Base-by-base conservation (phyloP, 2,113 vertebrate genomes). In the Origma solitaria region DNA sequence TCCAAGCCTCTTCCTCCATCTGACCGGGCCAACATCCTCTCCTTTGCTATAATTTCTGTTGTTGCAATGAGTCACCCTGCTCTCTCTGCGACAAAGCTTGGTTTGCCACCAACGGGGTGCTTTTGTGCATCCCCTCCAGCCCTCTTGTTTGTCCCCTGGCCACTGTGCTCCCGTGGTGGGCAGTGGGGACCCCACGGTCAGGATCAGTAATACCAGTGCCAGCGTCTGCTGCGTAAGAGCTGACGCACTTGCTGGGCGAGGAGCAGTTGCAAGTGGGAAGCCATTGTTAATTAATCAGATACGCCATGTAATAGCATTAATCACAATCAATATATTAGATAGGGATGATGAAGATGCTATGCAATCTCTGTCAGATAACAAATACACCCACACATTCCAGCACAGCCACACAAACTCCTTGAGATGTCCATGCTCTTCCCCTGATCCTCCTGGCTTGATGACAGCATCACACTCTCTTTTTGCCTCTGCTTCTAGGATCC, bases 251-350 rank as follows among this genome's bases (percentile, higher is more conserved):
- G 71, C 49, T 70, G 75, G 82, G 76, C 5, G 77, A 82, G 27
- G 4, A 94, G 66, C 61, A 50, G 47, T 56, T 0, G 0, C 71
- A 77, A 92, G 35, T 62, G 86, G 65, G 88, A 88, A 86, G 53
- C 66, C 90, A 92, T 75, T 92, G 82, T 89, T 95, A 94, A 96
- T 96, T 94, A 90, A 96, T 96, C 83, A 80, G 94, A 88, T 62
- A 85, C 0, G 5, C 90, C 1, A 0, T 38, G 90, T 92, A 95
- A 96, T 78, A 90, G 86, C 71, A 71, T 92, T 96, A 95, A 91
- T 97, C 93, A 90, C 90, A 79, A 86, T 86, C 78, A 86, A 62
- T 81, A 56, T 30, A 86, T 86, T 72, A 96, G 94, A 84, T 51
- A 91, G 91, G 61, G 86, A 87, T 45, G 78, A 56, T 58, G 82